Conservation (phyloP, 2,113 vertebrate genomes). For the Takifugu flavidus region DNA sequence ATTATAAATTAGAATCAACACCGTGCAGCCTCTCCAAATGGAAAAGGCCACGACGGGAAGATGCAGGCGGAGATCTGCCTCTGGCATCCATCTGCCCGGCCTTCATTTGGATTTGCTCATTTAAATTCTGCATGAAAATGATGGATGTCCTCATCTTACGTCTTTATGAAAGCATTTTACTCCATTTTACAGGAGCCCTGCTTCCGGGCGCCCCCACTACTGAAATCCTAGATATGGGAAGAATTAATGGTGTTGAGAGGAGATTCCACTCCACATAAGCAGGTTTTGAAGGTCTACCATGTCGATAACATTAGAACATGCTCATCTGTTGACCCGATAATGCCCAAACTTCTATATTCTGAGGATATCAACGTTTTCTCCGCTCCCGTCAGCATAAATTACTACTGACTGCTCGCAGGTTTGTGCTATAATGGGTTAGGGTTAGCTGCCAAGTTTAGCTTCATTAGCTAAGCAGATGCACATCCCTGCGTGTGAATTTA, state of each 20-base stretch:
- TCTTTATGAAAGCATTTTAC: constrained; percentile 1
- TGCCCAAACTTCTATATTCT: constrained; percentile 16
- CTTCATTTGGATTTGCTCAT: neutral
- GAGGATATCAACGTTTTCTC: neutral
- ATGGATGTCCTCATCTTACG: constrained; percentile 7
- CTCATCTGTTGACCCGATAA: constrained; percentile 33
- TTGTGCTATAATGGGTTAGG: constrained; percentile 26
- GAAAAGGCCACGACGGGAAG: constrained; percentile 19
- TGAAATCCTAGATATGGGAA: neutral
- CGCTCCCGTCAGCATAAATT: constrained; percentile 23
- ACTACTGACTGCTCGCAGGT: constrained; percentile 33
- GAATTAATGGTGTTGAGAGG: neutral
- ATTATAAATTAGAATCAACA: constrained; percentile 23
- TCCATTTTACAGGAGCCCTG: no score
- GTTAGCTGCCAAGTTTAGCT: constrained; percentile 26
- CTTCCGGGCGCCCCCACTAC: no score
- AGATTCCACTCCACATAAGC: no score
- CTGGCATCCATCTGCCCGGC: constrained; percentile 9
- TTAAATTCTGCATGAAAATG: constrained; percentile 9
- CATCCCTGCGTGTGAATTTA: no score
- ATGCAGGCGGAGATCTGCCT: constrained; percentile 24
- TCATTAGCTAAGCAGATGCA: constrained; percentile 5
- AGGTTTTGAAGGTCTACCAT: neutral
- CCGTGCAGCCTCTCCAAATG: constrained; percentile 2
- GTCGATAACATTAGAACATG: constrained; percentile 5